Evolutionary conservation across 2,888 invertebrate genomes (phyloP).

Genomic region (Sphaerophoria taeniata): DNA sequence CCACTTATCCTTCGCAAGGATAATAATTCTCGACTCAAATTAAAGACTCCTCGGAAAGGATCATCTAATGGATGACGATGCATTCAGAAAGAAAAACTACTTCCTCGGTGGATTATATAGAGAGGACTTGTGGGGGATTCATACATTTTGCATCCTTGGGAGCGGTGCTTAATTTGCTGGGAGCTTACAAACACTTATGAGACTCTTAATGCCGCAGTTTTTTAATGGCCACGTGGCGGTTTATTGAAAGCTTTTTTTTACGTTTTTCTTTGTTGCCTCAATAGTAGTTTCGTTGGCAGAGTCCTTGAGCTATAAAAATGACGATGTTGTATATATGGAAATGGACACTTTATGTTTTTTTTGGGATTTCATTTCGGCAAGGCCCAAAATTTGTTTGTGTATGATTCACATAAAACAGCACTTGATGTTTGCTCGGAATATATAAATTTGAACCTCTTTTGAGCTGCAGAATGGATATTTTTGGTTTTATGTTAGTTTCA

Average conservation of each 20-base stretch:
- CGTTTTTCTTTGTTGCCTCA: not conserved
- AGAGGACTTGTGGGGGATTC: slow-evolving; percentile 5
- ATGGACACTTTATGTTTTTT: slow-evolving; percentile 25
- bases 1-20: slow-evolving; percentile 68
- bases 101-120: slow-evolving; percentile 38
- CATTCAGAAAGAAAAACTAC: slow-evolving; percentile 24
- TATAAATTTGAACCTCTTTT: not conserved
- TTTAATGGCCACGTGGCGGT: slow-evolving; percentile 42
- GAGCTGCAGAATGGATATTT: not conserved
- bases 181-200: slow-evolving; percentile 43
- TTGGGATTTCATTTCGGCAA: slow-evolving; percentile 3
- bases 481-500: slow-evolving; percentile 2
- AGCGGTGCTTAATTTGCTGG: slow-evolving; percentile 29
- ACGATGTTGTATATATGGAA: slow-evolving; percentile 9
- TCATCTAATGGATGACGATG: slow-evolving; percentile 61
- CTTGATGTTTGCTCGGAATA: slow-evolving; percentile 25
- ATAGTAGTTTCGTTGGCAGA: slow-evolving; percentile 1
- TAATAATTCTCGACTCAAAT: slow-evolving; percentile 57
- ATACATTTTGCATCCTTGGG: not conserved
- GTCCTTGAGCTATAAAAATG: slow-evolving; percentile 37
- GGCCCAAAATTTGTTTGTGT: slow-evolving; percentile 14
- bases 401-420: slow-evolving; percentile 23
- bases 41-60: slow-evolving; percentile 38
- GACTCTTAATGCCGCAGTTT: slow-evolving; percentile 35
- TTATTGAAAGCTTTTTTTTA: slow-evolving; percentile 40